Conservation (phyloP, 1,140 invertebrate genomes). For the Drosophila grimshawi region DNA sequence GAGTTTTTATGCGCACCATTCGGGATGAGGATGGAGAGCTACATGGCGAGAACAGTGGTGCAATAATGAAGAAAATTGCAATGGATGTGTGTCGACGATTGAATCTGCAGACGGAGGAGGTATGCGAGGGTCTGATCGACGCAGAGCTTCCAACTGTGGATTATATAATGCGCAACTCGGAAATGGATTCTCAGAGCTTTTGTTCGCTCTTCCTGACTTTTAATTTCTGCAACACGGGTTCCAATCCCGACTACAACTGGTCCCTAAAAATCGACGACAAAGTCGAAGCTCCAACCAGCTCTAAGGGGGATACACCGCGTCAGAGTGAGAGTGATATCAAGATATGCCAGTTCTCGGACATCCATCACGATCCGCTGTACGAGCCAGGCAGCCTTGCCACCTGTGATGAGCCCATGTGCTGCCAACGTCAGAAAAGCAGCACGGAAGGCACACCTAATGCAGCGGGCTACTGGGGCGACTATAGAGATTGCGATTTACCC, state of each 20-base stretch:
- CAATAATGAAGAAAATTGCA: constrained; percentile 73
- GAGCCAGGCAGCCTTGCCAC: constrained; percentile 87
- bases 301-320: constrained; percentile 48
- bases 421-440: constrained; percentile 86
- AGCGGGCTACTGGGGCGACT: constrained; percentile 93
- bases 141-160: constrained; percentile 84
- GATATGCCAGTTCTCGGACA: constrained; percentile 91
- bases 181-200: constrained; percentile 65
- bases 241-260: constrained; percentile 66
- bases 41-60: constrained; percentile 49
- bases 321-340: constrained; percentile 78
- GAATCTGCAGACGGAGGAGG: constrained; percentile 85
- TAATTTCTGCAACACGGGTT: constrained; percentile 50
- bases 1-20: constrained; percentile 83
- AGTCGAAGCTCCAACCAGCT: constrained; percentile 5
- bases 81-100: constrained; percentile 85
- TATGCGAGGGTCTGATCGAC: constrained; percentile 87
- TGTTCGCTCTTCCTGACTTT: constrained; percentile 68
- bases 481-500: constrained; percentile 90
- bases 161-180: constrained; percentile 62
- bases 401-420: constrained; percentile 92
- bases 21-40: constrained; percentile 64
- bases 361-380: constrained; percentile 92
- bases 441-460: constrained; percentile 70
- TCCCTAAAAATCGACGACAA: constrained; percentile 48